Evolutionary conservation across 2,113 vertebrate species (phyloP), one percentile per base, ranked within the genome.

Genomic region (Pionites leucogaster): DNA sequence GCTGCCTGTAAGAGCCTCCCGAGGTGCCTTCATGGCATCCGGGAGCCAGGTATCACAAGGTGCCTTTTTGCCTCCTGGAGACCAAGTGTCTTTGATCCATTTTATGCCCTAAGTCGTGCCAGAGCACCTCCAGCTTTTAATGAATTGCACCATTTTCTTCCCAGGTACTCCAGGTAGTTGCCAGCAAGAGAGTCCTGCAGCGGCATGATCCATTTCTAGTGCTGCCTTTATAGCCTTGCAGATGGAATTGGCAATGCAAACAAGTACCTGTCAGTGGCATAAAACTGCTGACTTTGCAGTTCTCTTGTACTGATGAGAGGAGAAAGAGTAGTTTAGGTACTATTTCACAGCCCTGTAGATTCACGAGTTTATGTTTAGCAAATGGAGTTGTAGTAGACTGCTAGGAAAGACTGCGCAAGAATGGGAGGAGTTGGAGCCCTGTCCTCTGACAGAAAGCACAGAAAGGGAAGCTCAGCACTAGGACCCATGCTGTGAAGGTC

Each of bases 11-110:
- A 1, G 1, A 52, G 13, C 50, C 44, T 75, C 33, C 50, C 71
- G 39, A 10, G 35, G 20, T 44, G n/a, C 22, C 39, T 33, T n/a
- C 17, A 2, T 17, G 46, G 10, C 13, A 5, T 53, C 44, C 57
- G 29, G 10, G 35, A 29, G 19, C 14, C 0, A 0, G 46, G 10
- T n/a, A 33, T 27, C 1, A 2, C n/a, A 64, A 71, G n/a, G 22
- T n/a, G 17, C 7, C 6, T 44, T 62, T 37, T 27, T 74, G 7
- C n/a, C 31, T 64, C 10, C 31, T 29, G 71, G 41, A 75, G 83
- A 50, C 49, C 65, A 60, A 31, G 10, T 27, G 8, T 22, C 37
- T 33, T 20, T 53, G 57, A 49, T 47, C 10, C 7, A 20, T 80
- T 49, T 24, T 18, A 37, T 20, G 18, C 68, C 52, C 19, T 63